These are phyloP conservation scores for Capra hircus DNA, from an alignment of 2,113 vertebrate species.

Conservation along the genomic window DNA sequence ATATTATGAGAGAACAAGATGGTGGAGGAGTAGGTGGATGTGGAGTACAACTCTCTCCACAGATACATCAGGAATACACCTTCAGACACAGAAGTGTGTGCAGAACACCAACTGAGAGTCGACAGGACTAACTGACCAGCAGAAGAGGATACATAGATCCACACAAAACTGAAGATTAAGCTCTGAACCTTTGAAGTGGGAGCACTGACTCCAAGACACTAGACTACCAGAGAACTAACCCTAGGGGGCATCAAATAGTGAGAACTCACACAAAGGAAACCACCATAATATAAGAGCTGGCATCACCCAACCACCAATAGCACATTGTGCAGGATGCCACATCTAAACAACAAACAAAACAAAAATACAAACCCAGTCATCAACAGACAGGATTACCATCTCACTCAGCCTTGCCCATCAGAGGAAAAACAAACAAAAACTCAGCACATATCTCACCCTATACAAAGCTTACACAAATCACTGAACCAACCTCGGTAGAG, in stretches of 20 bases:
- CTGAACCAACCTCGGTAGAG: background rate
- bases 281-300: rapidly evolving
- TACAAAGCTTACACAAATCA: background rate
- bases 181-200: background rate
- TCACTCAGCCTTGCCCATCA: background rate
- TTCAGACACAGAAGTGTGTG: background rate
- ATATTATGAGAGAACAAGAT: background rate
- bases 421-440: background rate
- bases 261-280: background rate
- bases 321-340: background rate
- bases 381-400: background rate
- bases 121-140: background rate
- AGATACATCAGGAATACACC: background rate
- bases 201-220: background rate
- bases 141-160: background rate
- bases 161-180: background rate
- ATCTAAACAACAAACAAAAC: background rate
- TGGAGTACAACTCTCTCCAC: background rate
- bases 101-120: background rate
- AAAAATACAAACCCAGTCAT: background rate
- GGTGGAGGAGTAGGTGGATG: background rate
- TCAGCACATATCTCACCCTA: background rate
- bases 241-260: background rate
- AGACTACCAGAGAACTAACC: background rate
- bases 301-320: background rate